These are phyloP conservation scores for Nomada flava DNA, from an alignment of 2,888 invertebrate genomes.

Conservation along the genomic window DNA sequence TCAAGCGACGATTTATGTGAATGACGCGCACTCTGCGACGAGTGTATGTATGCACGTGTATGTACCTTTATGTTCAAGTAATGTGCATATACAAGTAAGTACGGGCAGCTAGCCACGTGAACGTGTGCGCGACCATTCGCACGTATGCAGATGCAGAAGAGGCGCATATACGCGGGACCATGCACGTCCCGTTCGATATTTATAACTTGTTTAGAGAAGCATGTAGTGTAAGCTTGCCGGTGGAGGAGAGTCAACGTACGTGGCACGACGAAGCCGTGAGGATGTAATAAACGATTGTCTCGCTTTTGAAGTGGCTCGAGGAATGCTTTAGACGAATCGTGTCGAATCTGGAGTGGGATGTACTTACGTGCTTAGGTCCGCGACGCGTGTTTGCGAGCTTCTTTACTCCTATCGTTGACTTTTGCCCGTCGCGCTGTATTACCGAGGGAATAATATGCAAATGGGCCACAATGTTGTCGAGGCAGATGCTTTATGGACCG, in stretches of 20 bases:
- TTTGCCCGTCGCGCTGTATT: conserved; percentile 4
- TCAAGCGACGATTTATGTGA: conserved; percentile 18
- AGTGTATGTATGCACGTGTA: background rate
- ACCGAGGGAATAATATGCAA: conserved; percentile 32
- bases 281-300: conserved; percentile 62
- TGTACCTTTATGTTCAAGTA: no score
- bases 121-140: background rate
- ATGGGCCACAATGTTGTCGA: conserved; percentile 35
- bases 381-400: conserved; percentile 18
- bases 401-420: conserved; percentile 28
- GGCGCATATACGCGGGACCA: background rate
- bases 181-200: conserved; percentile 54
- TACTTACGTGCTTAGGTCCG: background rate
- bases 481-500: conserved; percentile 30
- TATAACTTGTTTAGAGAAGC: conserved; percentile 66
- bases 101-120: background rate
- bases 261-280: conserved; percentile 39
- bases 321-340: conserved; percentile 31
- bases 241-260: conserved; percentile 60
- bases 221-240: conserved; percentile 25
- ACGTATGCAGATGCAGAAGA: conserved; percentile 11
- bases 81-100: background rate
- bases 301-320: conserved; percentile 31
- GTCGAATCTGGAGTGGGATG: conserved; percentile 29
- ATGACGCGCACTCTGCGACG: background rate